Percentiles rank a stretch among this genome's conserved stretches.
Evolutionary conservation across 2,797 vertebrate species (phyloP).

Genomic region (Rhabdophis nuchalis): DNA sequence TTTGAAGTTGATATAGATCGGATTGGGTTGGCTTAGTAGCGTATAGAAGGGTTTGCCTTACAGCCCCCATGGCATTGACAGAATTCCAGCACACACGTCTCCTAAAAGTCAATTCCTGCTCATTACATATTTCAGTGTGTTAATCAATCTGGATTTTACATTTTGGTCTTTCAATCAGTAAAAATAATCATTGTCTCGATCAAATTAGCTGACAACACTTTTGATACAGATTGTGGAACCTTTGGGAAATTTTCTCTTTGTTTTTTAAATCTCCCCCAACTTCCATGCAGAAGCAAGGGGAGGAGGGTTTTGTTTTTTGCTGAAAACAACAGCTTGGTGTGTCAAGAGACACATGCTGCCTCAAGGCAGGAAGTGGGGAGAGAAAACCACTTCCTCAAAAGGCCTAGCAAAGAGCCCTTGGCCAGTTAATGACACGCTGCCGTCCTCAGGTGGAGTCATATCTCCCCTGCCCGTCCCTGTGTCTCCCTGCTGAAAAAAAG

Average conservation of each 20-base stretch:
- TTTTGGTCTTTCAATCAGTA: not conserved
- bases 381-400: constrained; percentile 28
- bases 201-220: not conserved
- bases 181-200: not conserved
- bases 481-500: not conserved
- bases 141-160: not conserved
- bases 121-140: not conserved
- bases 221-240: not conserved
- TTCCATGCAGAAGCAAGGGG: not conserved
- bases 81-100: not conserved
- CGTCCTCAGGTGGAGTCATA: no score
- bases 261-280: not conserved
- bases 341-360: not conserved
- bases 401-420: not conserved
- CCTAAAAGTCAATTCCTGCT: not conserved
- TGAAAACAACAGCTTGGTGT: not conserved
- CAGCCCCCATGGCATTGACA: not conserved
- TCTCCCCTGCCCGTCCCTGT: not conserved
- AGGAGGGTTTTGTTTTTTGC: not conserved
- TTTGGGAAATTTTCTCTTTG: not conserved
- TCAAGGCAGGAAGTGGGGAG: constrained; percentile 8
- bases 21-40: not conserved
- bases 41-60: not conserved
- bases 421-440: not conserved
- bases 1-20: not conserved